Conservation (phyloP, 2,797 vertebrate species). For the Furcifer pardalis region DNA sequence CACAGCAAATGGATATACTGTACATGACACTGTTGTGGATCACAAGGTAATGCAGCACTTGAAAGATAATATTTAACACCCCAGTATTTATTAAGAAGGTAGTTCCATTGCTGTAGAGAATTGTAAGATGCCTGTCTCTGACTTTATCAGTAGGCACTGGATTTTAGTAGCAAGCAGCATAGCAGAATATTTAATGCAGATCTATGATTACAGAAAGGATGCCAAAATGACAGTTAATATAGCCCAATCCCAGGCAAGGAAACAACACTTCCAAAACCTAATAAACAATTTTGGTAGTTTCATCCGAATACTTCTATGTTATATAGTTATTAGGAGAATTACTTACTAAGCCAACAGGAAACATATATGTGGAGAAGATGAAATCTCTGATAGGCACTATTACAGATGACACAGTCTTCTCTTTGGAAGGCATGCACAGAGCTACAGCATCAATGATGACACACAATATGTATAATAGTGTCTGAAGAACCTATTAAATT, state of each 20-base stretch:
- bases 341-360: conserved; percentile 68
- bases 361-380: conserved; percentile 54
- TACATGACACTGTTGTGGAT: too few species aligned
- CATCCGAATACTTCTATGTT: conserved; percentile 5
- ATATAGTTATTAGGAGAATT: background rate
- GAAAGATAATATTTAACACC: too few species aligned
- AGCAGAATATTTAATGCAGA: too few species aligned
- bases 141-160: too few species aligned
- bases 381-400: conserved; percentile 41
- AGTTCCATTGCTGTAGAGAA: too few species aligned
- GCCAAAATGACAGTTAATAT: too few species aligned
- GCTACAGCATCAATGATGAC: conserved; percentile 49
- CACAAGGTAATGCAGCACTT: too few species aligned
- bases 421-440: conserved; percentile 31
- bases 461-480: conserved; percentile 60
- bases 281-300: conserved; percentile 5
- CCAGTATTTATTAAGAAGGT: too few species aligned
- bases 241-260: background rate
- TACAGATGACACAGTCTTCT: background rate
- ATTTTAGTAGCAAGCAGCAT: too few species aligned
- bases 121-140: too few species aligned
- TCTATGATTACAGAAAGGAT: too few species aligned
- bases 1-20: too few species aligned
- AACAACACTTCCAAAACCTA: background rate
- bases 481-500: conserved; percentile 58